Evolutionary conservation across 2,113 vertebrate genomes (phyloP), one percentile per base, ranked within the genome.

Genomic region (Kryptolebias marmoratus): DNA sequence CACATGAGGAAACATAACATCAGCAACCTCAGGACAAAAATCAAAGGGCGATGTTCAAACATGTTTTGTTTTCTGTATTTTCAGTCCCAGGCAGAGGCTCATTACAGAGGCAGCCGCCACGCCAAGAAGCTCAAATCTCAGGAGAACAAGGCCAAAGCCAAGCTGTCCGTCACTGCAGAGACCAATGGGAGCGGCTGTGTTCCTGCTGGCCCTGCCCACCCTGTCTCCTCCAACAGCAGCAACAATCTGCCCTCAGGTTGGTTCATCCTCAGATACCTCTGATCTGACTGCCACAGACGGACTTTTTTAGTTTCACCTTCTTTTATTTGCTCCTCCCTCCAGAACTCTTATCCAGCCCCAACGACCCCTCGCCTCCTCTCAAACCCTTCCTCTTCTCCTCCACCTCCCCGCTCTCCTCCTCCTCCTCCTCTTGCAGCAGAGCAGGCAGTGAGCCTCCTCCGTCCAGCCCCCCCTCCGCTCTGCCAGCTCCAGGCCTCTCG

Each of bases 81-180:
- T 72, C 86, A 86, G 86, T 82, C 84, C 67, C 97, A 99, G 94
- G 97, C 98, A 64, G 96, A 98, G 92, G 97, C 98, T 79, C 98
- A 99, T 92, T 99, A 97, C 95, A 97, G 96, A 96, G 98, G 98
- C 93, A 97, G 96, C 92, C 98, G 98, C 91, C 98, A 99, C 87
- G 96, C 96, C 93, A 98, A 98, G 96, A 99, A 98, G 95, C 93
- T 99, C 90, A 99, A 98, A 96, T 95, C 95, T 88, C 95, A 98
- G 92, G 97, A 98, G 93, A 95, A 95, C 90, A 98, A 97, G 94
- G 93, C 94, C 86, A 99, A 97, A 95, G 94, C 91, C 92, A 97
- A 96, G 87, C 93, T 94, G 93, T 95, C 96, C 92, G 85, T 85
- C 93, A 93, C 93, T 84, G 84, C 93, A 91, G 90, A 80, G 49